Percentiles rank a stretch among this genome's conserved stretches.
phyloP scores from a whole-genome alignment of 1,140 invertebrate species.

The Grapholita molesta region DNA sequence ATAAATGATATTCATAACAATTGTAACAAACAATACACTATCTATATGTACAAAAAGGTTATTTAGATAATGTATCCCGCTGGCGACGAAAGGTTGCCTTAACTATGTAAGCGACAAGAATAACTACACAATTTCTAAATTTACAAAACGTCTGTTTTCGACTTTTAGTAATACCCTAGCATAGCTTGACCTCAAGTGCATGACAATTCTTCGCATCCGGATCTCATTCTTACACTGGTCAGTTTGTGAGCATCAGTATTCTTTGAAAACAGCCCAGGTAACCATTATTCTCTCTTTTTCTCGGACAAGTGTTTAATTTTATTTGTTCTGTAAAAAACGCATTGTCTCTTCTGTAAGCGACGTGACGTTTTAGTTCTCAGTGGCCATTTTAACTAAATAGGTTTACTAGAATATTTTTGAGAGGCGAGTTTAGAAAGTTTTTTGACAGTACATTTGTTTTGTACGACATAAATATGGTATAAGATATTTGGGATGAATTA shows the following conservation, averaged over 20 bases:
- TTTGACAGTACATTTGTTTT: too few species aligned
- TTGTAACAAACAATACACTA: too few species aligned
- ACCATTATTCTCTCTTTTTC: not conserved
- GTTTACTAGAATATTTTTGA: not conserved
- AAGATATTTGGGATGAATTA: too few species aligned
- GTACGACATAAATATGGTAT: too few species aligned
- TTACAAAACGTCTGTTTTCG: not conserved
- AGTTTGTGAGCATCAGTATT: not conserved
- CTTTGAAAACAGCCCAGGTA: not conserved
- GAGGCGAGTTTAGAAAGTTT: too few species aligned
- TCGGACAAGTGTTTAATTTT: not conserved
- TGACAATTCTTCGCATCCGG: not conserved
- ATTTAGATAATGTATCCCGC: too few species aligned
- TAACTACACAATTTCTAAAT: not conserved
- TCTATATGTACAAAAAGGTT: too few species aligned
- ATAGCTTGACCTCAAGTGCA: not conserved
- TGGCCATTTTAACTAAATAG: not conserved
- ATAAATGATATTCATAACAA: too few species aligned
- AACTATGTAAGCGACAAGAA: not conserved
- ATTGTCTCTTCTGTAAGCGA: not conserved
- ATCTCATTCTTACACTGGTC: not conserved
- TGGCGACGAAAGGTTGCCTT: not conserved
- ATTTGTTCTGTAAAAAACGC: not conserved
- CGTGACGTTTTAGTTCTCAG: not conserved
- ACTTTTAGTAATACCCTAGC: not conserved